These are phyloP conservation scores for Argya squamiceps DNA, from an alignment of 2,797 vertebrate species.

Conservation along the genomic window DNA sequence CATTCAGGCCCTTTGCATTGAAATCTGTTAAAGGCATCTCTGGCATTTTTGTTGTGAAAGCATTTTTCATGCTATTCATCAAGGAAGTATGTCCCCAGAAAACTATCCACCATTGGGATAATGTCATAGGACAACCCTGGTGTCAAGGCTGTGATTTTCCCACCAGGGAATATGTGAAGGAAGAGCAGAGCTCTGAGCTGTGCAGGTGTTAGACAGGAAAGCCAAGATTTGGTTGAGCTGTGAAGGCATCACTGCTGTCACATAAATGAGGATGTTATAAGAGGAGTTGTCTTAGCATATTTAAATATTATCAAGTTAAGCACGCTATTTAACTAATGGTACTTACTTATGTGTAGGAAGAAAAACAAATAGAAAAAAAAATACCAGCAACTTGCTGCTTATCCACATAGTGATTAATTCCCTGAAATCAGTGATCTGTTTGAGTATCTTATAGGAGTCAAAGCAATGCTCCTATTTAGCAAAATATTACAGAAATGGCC, in stretches of 20 bases:
- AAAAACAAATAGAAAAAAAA: background rate
- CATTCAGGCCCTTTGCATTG: background rate
- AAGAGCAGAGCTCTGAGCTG: background rate
- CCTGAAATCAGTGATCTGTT: background rate
- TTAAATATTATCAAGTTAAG: background rate
- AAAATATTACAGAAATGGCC: background rate
- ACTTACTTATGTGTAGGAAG: background rate
- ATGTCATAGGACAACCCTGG: background rate
- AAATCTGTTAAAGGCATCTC: background rate
- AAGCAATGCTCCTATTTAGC: background rate
- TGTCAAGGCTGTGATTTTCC: background rate
- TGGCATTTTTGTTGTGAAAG: background rate
- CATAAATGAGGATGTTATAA: background rate
- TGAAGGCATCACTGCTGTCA: background rate
- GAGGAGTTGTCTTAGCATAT: background rate
- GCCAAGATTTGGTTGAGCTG: background rate
- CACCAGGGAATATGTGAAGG: background rate
- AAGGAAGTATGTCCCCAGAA: background rate
- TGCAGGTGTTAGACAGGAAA: background rate
- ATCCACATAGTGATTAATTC: background rate
- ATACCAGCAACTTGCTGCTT: background rate
- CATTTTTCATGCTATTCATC: background rate
- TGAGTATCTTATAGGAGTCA: background rate
- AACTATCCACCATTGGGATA: background rate
- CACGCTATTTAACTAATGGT: background rate